These are phyloP conservation scores for Anthoscopus minutus DNA, from an alignment of 2,113 vertebrate species.

Conservation along the genomic window DNA sequence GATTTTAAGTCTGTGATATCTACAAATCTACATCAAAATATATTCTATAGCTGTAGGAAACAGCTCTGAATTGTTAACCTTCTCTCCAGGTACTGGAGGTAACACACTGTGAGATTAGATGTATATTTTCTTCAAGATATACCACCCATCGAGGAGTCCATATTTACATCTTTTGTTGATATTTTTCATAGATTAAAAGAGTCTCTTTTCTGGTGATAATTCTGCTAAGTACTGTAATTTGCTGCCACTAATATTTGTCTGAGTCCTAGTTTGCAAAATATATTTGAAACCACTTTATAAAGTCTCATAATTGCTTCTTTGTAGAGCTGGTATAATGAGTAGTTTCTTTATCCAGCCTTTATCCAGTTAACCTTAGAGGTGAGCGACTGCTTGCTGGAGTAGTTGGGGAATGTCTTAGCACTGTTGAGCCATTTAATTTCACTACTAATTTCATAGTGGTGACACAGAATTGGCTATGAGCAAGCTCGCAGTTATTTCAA, in stretches of 20 bases:
- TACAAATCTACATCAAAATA: constrained; percentile 80
- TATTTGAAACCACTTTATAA: constrained; percentile 81
- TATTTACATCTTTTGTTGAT: constrained; percentile 87
- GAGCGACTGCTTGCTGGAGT: constrained; percentile 66
- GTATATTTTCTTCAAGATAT: constrained; percentile 83
- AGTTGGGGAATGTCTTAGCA: constrained; percentile 60
- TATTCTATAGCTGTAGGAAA: constrained; percentile 76
- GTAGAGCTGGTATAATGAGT: constrained; percentile 75
- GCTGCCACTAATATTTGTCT: constrained; percentile 85
- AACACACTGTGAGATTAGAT: constrained; percentile 82
- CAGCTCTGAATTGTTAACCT: constrained; percentile 81
- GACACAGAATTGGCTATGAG: constrained; percentile 53
- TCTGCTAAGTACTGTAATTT: constrained; percentile 86
- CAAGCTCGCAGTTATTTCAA: constrained; percentile 50
- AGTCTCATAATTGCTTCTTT: constrained; percentile 83
- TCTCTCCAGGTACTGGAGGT: constrained; percentile 78
- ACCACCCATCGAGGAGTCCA: constrained; percentile 79
- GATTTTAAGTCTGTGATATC: constrained; percentile 78
- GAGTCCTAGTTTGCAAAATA: constrained; percentile 83
- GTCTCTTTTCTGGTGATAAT: constrained; percentile 84
- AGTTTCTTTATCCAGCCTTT: constrained; percentile 79
- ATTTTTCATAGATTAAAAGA: constrained; percentile 85
- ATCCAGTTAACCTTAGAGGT: constrained; percentile 80
- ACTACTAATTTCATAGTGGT: constrained; percentile 42
- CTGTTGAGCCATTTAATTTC: constrained; percentile 61